Evolutionary conservation across 2,888 invertebrate genomes (phyloP).

Genomic region (Thera britannica): DNA sequence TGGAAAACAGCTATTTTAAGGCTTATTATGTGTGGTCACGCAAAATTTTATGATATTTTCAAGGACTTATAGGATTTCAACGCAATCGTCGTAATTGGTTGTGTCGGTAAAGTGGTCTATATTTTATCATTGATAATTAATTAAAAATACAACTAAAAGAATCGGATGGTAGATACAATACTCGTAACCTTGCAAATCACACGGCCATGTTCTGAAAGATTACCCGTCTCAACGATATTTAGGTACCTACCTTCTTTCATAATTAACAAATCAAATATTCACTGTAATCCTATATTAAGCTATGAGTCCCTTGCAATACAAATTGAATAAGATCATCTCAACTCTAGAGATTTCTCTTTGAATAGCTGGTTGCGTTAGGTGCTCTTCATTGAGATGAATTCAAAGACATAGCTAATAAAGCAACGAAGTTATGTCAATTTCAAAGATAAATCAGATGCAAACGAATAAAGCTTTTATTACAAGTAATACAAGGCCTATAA

Average conservation of each 20-base stretch:
- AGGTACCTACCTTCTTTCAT: not conserved
- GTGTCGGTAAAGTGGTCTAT: not conserved
- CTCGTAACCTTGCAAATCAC: no score
- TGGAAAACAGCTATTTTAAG: conserved; percentile 31
- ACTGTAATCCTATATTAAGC: not conserved
- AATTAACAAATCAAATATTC: not conserved
- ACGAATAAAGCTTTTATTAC: not conserved
- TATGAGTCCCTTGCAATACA: not conserved
- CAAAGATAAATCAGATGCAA: conserved; percentile 1
- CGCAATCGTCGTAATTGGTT: conserved; percentile 2
- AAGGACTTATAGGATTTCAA: conserved; percentile 13
- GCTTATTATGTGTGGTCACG: conserved; percentile 43
- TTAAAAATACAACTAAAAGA: no score
- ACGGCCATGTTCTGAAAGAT: no score
- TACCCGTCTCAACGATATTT: not conserved
- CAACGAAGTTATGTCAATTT: conserved; percentile 12
- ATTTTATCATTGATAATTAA: not conserved
- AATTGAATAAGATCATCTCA: conserved; percentile 7
- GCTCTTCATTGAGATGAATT: conserved; percentile 13
- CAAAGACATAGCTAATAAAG: conserved; percentile 18
- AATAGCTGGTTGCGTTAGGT: conserved; percentile 2
- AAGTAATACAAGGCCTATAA: not conserved
- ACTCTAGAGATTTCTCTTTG: conserved; percentile 8
- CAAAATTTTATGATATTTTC: conserved; percentile 32
- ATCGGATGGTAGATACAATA: no score